Evolutionary conservation across 1,140 invertebrate species (phyloP).

Genomic region (Riptortus pedestris): DNA sequence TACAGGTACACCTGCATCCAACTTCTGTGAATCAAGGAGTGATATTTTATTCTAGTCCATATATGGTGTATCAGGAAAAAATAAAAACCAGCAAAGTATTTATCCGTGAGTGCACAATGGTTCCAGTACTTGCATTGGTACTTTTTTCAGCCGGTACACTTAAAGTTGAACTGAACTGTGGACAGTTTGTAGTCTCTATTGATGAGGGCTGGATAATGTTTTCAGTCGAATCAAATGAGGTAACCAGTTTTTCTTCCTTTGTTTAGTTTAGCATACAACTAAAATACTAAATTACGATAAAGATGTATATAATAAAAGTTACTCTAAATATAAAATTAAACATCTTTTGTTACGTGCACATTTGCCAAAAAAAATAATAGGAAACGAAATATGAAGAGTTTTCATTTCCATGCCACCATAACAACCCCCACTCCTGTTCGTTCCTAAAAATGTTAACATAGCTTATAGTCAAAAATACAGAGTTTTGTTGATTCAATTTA

Average conservation of each 20-base stretch:
- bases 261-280: too few relatives aligned
- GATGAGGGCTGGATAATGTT: slow-evolving; percentile 79
- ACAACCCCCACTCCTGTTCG: too few relatives aligned
- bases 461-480: too few relatives aligned
- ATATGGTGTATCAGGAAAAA: slow-evolving; percentile 73
- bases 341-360: too few relatives aligned
- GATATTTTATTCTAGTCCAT: slow-evolving; percentile 57
- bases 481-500: too few relatives aligned
- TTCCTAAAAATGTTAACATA: too few relatives aligned
- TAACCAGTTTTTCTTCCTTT: slow-evolving; percentile 37
- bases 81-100: slow-evolving; percentile 69
- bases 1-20: slow-evolving; percentile 59
- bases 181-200: slow-evolving; percentile 60
- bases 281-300: too few relatives aligned
- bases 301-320: too few relatives aligned
- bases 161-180: slow-evolving; percentile 58
- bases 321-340: too few relatives aligned
- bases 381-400: too few relatives aligned
- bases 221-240: slow-evolving; percentile 60
- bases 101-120: slow-evolving; percentile 68
- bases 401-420: too few relatives aligned
- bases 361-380: too few relatives aligned
- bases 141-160: slow-evolving; percentile 65
- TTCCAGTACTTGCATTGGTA: slow-evolving; percentile 64
- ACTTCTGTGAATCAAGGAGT: slow-evolving; percentile 62